phyloP scores from a whole-genome alignment of 2,888 invertebrate genomes.

The Euplagia quadripunctaria region DNA sequence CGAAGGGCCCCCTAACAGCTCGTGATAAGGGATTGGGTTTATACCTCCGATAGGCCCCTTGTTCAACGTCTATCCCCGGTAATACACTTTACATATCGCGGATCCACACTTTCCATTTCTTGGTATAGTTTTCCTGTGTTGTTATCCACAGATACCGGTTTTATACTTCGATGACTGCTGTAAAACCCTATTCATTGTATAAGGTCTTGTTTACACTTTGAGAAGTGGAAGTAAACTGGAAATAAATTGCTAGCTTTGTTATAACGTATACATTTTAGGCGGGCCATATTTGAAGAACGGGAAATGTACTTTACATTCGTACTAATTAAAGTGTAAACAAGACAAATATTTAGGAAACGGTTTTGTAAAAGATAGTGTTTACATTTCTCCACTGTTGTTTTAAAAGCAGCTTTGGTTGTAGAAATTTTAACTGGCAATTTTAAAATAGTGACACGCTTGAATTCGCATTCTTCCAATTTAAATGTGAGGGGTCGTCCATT shows the following conservation, averaged over 20 bases:
- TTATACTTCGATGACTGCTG: neutral
- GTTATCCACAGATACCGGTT: neutral
- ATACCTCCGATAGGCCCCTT: slow-evolving; percentile 1
- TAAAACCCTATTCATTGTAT: neutral
- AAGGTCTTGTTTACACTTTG: neutral
- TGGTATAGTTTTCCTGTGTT: neutral
- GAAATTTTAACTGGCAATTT: too few relatives aligned
- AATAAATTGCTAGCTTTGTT: neutral
- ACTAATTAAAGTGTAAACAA: neutral
- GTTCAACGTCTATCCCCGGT: neutral
- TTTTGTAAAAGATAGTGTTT: too few relatives aligned
- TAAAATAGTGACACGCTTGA: too few relatives aligned
- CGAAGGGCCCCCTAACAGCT: slow-evolving; percentile 6
- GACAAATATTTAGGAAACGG: too few relatives aligned
- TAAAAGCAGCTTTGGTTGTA: too few relatives aligned
- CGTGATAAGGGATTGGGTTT: slow-evolving; percentile 27
- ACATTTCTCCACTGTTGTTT: too few relatives aligned
- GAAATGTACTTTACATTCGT: neutral
- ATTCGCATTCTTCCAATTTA: too few relatives aligned
- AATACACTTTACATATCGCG: slow-evolving; percentile 27
- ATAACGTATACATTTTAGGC: neutral
- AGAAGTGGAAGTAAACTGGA: neutral
- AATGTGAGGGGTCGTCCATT: too few relatives aligned
- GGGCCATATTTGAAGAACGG: neutral
- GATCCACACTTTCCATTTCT: slow-evolving; percentile 22